Evolutionary conservation across 2,888 invertebrate genomes (phyloP).

Genomic region (Pycnomerus fuliginosus): DNA sequence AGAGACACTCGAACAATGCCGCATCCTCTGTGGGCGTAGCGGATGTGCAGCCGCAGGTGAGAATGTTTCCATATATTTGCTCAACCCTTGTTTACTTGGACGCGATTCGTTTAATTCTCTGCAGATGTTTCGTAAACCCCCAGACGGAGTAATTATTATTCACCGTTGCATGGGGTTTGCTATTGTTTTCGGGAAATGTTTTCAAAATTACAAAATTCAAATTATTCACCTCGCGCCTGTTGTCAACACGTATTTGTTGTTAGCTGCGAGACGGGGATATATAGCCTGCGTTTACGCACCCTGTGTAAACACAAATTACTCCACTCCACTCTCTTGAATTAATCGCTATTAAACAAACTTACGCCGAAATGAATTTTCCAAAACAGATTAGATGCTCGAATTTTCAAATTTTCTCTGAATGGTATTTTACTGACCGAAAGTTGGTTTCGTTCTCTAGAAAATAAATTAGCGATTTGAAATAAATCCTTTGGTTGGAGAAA

Average conservation of each 20-base stretch:
- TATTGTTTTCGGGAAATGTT: slow-evolving; percentile 6
- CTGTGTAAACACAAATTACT: slow-evolving; percentile 10
- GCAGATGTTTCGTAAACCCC: slow-evolving; percentile 26
- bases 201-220: slow-evolving; percentile 6
- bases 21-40: slow-evolving; percentile 80
- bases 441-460: too few relatives aligned
- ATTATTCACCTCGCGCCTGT: slow-evolving; percentile 7
- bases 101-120: slow-evolving; percentile 23
- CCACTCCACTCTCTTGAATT: too few relatives aligned
- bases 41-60: slow-evolving; percentile 60
- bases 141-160: slow-evolving; percentile 13
- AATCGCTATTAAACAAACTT: neutral
- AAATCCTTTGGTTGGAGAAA: too few relatives aligned
- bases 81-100: slow-evolving; percentile 30
- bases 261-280: slow-evolving; percentile 8
- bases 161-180: slow-evolving; percentile 4
- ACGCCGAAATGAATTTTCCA: too few relatives aligned
- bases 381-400: too few relatives aligned
- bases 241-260: slow-evolving; percentile 5
- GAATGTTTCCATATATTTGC: slow-evolving; percentile 28
- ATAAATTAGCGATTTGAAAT: too few relatives aligned
- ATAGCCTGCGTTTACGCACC: slow-evolving; percentile 14
- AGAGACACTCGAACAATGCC: slow-evolving; percentile 60
- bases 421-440: too few relatives aligned
- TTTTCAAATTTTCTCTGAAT: too few relatives aligned